Conservation (phyloP, 1,140 invertebrate species). For the Bombus sibiricus region DNA sequence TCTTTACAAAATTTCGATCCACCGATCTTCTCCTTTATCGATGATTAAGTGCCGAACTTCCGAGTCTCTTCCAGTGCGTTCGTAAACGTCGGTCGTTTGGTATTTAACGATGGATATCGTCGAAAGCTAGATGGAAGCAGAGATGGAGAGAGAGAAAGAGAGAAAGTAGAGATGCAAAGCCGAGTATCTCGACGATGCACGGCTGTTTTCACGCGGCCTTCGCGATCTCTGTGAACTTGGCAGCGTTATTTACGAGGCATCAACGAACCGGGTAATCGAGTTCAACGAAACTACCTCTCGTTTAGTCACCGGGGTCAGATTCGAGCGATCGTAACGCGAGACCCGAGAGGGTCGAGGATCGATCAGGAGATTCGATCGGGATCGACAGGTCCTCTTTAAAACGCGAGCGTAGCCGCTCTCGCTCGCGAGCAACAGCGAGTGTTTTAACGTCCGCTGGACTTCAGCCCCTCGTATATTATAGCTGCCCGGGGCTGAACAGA, state of each 20-base stretch:
- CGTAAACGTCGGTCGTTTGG: neutral
- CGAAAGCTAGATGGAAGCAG: neutral
- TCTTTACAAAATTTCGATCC: neutral
- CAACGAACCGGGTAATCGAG: constrained; percentile 35
- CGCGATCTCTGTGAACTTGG: constrained; percentile 15
- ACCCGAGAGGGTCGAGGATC: neutral
- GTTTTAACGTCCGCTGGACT: constrained; percentile 1
- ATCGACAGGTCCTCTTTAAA: constrained; percentile 25
- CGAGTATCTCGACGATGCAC: too few species aligned
- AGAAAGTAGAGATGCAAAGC: too few species aligned
- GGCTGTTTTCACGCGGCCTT: neutral
- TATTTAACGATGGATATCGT: neutral
- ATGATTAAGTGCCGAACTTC: neutral
- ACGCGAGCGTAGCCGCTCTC: neutral
- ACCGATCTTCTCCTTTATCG: neutral
- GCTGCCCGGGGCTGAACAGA: neutral
- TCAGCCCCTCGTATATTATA: constrained; percentile 18
- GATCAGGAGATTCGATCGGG: constrained; percentile 22
- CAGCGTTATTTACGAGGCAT: constrained; percentile 33
- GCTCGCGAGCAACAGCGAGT: neutral
- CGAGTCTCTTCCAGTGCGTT: neutral
- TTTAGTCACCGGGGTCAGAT: constrained; percentile 8
- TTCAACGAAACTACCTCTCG: constrained; percentile 28
- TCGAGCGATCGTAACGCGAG: constrained; percentile 10
- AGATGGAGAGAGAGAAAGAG: neutral